phyloP scores from a whole-genome alignment of 2,113 vertebrate genomes.

The Microcebus griseorufus region DNA sequence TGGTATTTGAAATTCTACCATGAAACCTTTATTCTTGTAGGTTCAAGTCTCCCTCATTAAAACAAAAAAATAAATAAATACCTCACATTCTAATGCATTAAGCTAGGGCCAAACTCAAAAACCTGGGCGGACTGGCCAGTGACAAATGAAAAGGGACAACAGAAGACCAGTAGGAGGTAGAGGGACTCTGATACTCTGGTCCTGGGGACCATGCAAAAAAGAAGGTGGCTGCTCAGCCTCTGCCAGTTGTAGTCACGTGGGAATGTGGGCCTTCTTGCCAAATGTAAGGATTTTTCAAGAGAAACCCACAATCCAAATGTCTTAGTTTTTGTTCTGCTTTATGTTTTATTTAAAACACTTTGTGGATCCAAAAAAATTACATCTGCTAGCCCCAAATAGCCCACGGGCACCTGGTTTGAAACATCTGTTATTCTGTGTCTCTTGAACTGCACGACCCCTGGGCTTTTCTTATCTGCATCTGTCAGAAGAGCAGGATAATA shows the following conservation, averaged over 20 bases:
- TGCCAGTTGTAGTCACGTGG: background rate
- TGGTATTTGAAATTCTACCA: background rate
- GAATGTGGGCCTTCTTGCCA: background rate
- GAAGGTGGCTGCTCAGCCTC: background rate
- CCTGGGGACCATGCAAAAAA: accelerated
- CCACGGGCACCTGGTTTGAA: background rate
- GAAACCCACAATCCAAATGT: background rate
- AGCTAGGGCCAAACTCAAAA: background rate
- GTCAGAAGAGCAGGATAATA: background rate
- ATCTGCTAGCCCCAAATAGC: background rate
- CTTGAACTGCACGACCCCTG: background rate
- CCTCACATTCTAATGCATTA: background rate
- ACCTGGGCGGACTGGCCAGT: accelerated
- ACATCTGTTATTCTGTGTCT: background rate
- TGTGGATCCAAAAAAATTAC: background rate
- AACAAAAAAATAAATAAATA: background rate
- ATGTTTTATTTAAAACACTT: background rate
- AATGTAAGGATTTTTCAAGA: background rate
- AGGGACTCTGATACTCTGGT: background rate
- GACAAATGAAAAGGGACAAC: background rate
- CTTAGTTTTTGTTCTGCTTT: background rate
- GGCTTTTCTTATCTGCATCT: background rate
- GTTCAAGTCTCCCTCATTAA: background rate
- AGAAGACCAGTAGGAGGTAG: background rate
- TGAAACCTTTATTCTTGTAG: background rate